Base-by-base conservation (phyloP, 2,797 vertebrate species). In the Catostomus latipinnis region DNA sequence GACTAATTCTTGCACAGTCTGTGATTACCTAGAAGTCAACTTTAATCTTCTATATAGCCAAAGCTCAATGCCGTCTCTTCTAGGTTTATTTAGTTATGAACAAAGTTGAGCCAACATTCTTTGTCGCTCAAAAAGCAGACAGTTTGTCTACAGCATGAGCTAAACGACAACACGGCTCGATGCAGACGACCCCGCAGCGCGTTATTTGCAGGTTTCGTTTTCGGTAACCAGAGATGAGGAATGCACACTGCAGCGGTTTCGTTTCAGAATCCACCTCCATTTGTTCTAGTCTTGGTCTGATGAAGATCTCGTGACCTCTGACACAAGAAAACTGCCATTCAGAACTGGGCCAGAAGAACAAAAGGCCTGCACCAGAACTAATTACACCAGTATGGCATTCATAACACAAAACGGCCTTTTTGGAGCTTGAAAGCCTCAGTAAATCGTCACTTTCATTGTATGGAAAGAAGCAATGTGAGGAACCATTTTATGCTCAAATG, bases 51-150 rank as follows among this genome's bases (percentile, higher is more conserved):
- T 18, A 5, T 48, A 57, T 4, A 49, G 62, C 12, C 8, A 12
- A 76, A 57, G 63, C 62, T 65, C 61, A 56, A 22, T 2, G 6
- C 43, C 46, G 5, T 67, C 63, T 56, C 13, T 2, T 56, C 68
- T 50, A 56, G 56, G 62, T 54, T 76, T 67, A 67, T 76, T 48
- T 46, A n/a, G 53, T 67, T 53, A 67, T 5, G 8, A 16, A 67
- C 52, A 56, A 70, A 63, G 72, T 75, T 75, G 66, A 70, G 72
- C 79, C 71, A 81, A 75, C 65, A 69, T 81, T 81, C 79, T 45
- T 34, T n/a, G 0, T 81, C 13, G 53, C 65, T 71, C 3, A 8
- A 56, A 67, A 45, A 77, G 69, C 80, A 71, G 68, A 76, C 75
- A 56, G 54, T 73, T 54, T 60, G 69, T 72, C 80, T 71, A 56